These are phyloP conservation scores for Calosoma granatense DNA, from an alignment of 1,140 invertebrate species.

Conservation along the genomic window DNA sequence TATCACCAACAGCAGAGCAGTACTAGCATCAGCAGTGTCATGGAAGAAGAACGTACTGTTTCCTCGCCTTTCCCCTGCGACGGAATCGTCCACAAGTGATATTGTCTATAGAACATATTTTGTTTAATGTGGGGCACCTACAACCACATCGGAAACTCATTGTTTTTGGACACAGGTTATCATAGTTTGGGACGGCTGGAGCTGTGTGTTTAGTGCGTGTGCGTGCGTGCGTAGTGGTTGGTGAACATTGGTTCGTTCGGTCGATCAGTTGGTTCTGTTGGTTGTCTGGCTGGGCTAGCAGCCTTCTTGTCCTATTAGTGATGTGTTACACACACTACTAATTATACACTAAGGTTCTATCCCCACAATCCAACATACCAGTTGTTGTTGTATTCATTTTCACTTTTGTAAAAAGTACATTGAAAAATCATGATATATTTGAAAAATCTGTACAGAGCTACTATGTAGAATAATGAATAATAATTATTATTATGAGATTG, in stretches of 20 bases:
- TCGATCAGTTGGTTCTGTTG: not conserved
- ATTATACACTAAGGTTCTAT: too few relatives aligned
- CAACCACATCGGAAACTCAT: not conserved
- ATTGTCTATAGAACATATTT: slow-evolving; percentile 11
- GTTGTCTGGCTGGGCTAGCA: too few relatives aligned
- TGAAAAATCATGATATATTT: slow-evolving; percentile 15
- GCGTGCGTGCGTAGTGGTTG: not conserved
- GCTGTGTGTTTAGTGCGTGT: not conserved
- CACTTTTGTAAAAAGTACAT: slow-evolving; percentile 21
- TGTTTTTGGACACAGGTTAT: slow-evolving; percentile 10
- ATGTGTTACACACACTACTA: too few relatives aligned
- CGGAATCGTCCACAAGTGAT: slow-evolving; percentile 12
- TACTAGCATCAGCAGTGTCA: too few relatives aligned
- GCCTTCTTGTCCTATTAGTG: too few relatives aligned
- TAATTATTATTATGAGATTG: slow-evolving; percentile 8
- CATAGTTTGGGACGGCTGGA: not conserved
- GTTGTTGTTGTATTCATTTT: slow-evolving; percentile 18
- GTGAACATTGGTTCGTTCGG: not conserved
- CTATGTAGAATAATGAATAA: slow-evolving; percentile 9
- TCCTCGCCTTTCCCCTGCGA: too few relatives aligned
- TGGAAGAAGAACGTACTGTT: too few relatives aligned
- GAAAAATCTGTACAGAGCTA: slow-evolving; percentile 4
- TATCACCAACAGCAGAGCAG: too few relatives aligned
- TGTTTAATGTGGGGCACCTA: not conserved
- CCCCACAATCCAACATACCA: too few relatives aligned